Conservation (phyloP, 2,888 invertebrate species). For the Asteroscopus sphinx region DNA sequence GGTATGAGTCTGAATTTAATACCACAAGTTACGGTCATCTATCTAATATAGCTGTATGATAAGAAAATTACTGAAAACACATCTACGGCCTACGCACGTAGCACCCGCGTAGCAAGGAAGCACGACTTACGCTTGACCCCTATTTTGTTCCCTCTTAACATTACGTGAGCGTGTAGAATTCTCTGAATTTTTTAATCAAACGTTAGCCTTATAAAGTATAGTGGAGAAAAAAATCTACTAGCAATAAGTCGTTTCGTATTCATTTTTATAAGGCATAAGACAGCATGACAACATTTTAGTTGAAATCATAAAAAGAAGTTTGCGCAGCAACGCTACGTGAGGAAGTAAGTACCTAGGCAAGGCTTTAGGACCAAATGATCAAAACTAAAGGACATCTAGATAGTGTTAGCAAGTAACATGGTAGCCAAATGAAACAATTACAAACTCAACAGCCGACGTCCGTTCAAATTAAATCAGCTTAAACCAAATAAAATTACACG, state of each 20-base stretch:
- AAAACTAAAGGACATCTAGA: background rate
- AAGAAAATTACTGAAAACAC: constrained; percentile 36
- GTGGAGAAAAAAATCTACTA: constrained; percentile 6
- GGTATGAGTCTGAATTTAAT: constrained; percentile 9
- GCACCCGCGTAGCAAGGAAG: constrained; percentile 17
- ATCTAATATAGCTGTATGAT: constrained; percentile 21
- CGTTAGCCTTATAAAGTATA: constrained; percentile 20
- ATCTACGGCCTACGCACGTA: constrained; percentile 12
- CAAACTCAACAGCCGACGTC: constrained; percentile 52
- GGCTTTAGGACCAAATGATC: background rate
- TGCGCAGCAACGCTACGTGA: background rate
- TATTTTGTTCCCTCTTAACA: constrained; percentile 32
- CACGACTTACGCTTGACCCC: constrained; percentile 42
- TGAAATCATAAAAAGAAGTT: background rate
- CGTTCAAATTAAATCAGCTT: constrained; percentile 72
- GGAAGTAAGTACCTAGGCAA: background rate
- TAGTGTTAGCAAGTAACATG: constrained; percentile 21
- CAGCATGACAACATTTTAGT: background rate
- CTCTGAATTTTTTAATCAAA: constrained; percentile 35
- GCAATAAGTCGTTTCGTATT: background rate
- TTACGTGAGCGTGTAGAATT: constrained; percentile 41
- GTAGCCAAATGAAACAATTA: constrained; percentile 43
- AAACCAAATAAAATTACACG: constrained; percentile 75
- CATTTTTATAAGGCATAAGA: background rate
- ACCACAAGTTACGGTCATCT: constrained; percentile 26